A percentile compares a stretch with the other conserved stretches of the same genome.
Evolutionary conservation across 2,113 vertebrate genomes (phyloP).

Genomic region (Indicator indicator): DNA sequence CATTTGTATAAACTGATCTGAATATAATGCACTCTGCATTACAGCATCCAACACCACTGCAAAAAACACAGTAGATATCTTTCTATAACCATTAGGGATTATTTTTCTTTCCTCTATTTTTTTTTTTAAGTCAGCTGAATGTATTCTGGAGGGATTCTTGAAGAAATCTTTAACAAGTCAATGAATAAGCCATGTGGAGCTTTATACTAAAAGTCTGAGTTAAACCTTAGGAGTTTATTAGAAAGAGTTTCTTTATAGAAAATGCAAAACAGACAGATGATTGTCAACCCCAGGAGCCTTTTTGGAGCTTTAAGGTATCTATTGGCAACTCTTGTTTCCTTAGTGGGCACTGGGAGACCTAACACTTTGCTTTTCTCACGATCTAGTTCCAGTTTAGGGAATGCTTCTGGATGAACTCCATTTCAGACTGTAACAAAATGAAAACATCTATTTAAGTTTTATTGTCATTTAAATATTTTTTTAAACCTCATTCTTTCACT

Average conservation of each 20-base stretch:
- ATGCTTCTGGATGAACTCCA: background rate
- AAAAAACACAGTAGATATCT: background rate
- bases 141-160: background rate
- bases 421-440: background rate
- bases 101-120: background rate
- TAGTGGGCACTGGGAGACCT: background rate
- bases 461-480: background rate
- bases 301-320: conserved; percentile 30
- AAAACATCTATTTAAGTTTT: background rate
- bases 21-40: background rate
- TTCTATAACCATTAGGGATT: background rate
- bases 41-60: background rate
- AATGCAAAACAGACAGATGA: conserved; percentile 23
- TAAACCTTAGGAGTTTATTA: conserved; percentile 10
- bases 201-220: conserved; percentile 7
- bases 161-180: background rate
- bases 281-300: background rate
- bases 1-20: background rate
- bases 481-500: background rate
- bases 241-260: background rate
- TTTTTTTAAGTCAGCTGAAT: background rate
- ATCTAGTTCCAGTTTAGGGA: background rate
- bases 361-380: conserved; percentile 31
- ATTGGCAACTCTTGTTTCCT: conserved; percentile 13
- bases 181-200: background rate